Evolutionary conservation across 2,888 invertebrate genomes (phyloP).

Genomic region (Hypomecis atomaria): DNA sequence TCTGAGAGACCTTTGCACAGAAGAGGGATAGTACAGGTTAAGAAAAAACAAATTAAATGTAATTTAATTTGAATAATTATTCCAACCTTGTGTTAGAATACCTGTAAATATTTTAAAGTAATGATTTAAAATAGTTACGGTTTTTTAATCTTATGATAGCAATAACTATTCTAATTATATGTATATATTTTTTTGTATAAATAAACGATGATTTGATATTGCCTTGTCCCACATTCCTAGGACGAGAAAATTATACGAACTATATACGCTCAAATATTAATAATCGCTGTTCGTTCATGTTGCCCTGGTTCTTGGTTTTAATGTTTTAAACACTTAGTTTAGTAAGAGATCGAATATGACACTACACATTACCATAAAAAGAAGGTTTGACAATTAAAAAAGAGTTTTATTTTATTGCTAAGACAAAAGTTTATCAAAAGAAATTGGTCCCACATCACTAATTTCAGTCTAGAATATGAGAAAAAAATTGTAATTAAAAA

Average conservation of each 20-base stretch:
- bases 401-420: no score
- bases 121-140: no score
- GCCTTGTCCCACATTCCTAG: conserved; percentile 4
- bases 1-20: no score
- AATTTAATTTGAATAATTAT: no score
- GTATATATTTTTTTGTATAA: neutral
- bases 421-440: no score
- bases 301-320: conserved; percentile 46
- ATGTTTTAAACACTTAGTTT: conserved; percentile 15
- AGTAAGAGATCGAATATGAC: conserved; percentile 24
- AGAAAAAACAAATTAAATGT: no score
- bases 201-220: conserved; percentile 15
- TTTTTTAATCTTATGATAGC: no score
- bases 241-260: conserved; percentile 29
- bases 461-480: neutral
- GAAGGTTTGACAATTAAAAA: no score
- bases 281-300: conserved; percentile 42
- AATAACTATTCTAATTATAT: neutral
- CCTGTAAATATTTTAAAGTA: no score
- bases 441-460: no score
- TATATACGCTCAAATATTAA: conserved; percentile 13
- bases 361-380: neutral
- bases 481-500: neutral
- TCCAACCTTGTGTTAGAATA: no score
- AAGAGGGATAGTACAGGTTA: no score